Percentiles rank a stretch among this genome's conserved stretches.
Evolutionary conservation across 2,797 vertebrate species (phyloP).

Genomic region (Molossus alvarezi): DNA sequence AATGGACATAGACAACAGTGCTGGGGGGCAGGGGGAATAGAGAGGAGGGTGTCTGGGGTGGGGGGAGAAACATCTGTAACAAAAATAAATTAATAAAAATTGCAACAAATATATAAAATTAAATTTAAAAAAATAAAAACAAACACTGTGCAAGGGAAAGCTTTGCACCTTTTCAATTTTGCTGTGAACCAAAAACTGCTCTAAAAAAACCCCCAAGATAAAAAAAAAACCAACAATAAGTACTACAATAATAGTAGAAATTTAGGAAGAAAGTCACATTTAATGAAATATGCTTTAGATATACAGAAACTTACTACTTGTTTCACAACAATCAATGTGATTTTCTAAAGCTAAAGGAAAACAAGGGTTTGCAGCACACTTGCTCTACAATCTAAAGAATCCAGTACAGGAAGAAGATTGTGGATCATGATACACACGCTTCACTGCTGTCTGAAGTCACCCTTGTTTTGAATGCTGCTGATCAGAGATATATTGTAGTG

Average conservation of each 20-base stretch:
- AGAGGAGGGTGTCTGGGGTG: no score
- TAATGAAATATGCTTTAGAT: constrained; percentile 5
- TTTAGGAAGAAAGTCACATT: background rate
- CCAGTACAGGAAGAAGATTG: background rate
- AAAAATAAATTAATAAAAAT: no score
- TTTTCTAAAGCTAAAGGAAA: constrained; percentile 14
- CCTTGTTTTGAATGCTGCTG: background rate
- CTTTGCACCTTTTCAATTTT: background rate
- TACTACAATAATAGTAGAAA: background rate
- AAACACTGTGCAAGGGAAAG: background rate
- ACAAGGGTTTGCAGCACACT: background rate
- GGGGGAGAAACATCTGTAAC: no score
- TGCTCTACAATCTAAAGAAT: background rate
- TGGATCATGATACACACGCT: accelerated
- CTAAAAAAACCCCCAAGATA: background rate
- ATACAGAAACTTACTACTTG: background rate
- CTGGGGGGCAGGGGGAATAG: no score
- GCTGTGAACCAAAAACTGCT: background rate
- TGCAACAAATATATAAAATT: no score
- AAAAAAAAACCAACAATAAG: background rate
- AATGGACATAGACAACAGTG: no score
- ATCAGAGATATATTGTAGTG: background rate
- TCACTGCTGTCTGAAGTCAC: background rate
- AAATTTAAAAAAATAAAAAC: no score
- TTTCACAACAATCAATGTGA: background rate